Conservation (phyloP, 2,113 vertebrate genomes). For the Scomber japonicus region DNA sequence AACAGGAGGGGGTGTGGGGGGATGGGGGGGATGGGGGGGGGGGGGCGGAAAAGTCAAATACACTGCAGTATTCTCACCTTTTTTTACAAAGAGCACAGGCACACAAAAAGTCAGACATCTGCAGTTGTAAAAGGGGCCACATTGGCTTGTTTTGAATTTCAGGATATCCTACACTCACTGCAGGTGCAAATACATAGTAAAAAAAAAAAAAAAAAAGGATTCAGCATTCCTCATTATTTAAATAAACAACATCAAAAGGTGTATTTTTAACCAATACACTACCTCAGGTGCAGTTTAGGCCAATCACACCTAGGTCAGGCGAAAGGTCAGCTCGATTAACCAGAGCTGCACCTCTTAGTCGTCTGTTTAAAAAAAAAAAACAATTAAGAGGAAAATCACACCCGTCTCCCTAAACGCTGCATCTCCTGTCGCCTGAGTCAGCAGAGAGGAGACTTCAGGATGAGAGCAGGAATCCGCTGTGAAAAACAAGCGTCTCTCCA, state of each 20-base stretch:
- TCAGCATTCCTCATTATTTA: slow-evolving; percentile 26
- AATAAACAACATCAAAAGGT: slow-evolving; percentile 55
- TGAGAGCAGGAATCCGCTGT: slow-evolving; percentile 3
- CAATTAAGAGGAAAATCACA: slow-evolving; percentile 71
- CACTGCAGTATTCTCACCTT: slow-evolving; percentile 22
- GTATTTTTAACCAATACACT: background rate
- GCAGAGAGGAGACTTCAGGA: slow-evolving; percentile 49
- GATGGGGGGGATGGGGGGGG: no score
- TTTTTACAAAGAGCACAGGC: slow-evolving; percentile 20
- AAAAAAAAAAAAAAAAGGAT: background rate
- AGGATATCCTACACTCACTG: slow-evolving; percentile 79
- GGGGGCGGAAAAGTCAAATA: background rate
- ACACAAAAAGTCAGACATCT: slow-evolving; percentile 52
- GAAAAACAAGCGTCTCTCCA: slow-evolving; percentile 49
- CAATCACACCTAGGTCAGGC: background rate
- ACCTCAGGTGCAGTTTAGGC: background rate
- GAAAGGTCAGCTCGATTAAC: slow-evolving; percentile 47
- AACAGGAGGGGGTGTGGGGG: background rate
- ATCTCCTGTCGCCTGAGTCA: slow-evolving; percentile 64
- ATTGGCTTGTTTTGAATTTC: slow-evolving; percentile 79
- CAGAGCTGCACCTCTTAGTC: slow-evolving; percentile 45
- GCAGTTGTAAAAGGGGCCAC: slow-evolving; percentile 62
- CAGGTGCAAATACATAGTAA: slow-evolving; percentile 77
- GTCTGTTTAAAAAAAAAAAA: slow-evolving; percentile 74
- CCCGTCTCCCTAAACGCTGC: slow-evolving; percentile 39